A percentile compares a stretch with the other conserved stretches of the same genome.
Conservation (phyloP, 2,797 vertebrate genomes). For the Adrianichthys oophorus region DNA sequence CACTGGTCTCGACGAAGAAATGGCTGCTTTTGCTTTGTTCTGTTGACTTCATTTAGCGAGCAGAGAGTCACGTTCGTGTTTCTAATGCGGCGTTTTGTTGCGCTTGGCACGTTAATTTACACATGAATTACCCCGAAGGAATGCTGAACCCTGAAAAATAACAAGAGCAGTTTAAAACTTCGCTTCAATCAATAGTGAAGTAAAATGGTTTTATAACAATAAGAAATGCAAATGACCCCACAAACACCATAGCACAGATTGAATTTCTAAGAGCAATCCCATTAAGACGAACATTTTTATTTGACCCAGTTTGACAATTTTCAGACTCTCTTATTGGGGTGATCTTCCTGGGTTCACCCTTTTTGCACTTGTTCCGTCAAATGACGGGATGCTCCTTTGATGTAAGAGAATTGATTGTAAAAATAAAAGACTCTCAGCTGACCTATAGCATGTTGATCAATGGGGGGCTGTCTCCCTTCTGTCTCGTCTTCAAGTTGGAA, state of each 20-base stretch:
- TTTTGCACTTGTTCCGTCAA: constrained; percentile 71
- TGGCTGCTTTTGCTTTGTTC: constrained; percentile 47
- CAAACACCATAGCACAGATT: neutral
- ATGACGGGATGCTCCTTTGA: constrained; percentile 72
- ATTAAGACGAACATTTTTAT: constrained; percentile 58
- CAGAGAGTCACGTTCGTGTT: constrained; percentile 52
- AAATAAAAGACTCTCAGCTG: constrained; percentile 72
- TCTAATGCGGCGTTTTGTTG: constrained; percentile 55
- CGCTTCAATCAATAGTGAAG: constrained; percentile 46
- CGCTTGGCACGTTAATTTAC: constrained; percentile 75
- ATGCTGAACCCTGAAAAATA: constrained; percentile 68
- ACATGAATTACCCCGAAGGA: constrained; percentile 61
- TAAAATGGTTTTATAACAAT: constrained; percentile 28
- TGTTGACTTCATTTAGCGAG: constrained; percentile 60
- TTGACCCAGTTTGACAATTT: constrained; percentile 74
- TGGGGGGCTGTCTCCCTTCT: constrained; percentile 51
- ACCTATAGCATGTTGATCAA: constrained; percentile 76
- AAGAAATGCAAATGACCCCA: constrained; percentile 23
- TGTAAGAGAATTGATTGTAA: constrained; percentile 73
- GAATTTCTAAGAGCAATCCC: constrained; percentile 38
- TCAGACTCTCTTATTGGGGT: constrained; percentile 72
- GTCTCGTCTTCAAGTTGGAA: constrained; percentile 44
- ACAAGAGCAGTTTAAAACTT: constrained; percentile 19
- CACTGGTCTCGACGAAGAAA: constrained; percentile 34
- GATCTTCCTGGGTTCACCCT: constrained; percentile 66